Evolutionary conservation across 2,888 invertebrate species (phyloP), one percentile per base, ranked within the genome.

Genomic region (Limnephilus auricula): DNA sequence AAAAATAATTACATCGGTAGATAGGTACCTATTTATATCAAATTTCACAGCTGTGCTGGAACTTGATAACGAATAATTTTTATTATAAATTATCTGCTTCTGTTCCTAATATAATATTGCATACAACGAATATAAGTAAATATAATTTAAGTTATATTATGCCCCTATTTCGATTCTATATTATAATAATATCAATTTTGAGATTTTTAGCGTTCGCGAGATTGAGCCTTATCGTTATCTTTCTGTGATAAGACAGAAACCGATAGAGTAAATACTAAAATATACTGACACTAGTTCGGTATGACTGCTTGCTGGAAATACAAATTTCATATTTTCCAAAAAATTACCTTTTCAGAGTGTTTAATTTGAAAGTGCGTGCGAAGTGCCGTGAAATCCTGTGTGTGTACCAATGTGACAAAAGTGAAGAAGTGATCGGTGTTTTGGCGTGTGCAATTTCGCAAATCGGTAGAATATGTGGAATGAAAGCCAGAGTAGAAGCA

Each of bases 171-270:
- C 65, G 65, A 65, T 65, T 65, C 65, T 9, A n/a, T 65, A 65
- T n/a, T 25, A 65, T 65, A 65, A 65, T 65, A 65, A 65, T 65
- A 65, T 65, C 0, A 65, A 2, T 25, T 25, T 65, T n/a, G 65
- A 65, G 65, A 65, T 78, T 87, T 78, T 37, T 65, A 78, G 34
- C 78, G 78, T n/a, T 65, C 2, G 31, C 3, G 34, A 34, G 34
- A 78, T 34, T 12, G 78, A 88, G 78, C 78, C 87, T 88, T 88
- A 88, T 88, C 87, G 87, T 88, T 88, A 88, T 88, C 87, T 78
- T 32, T n/a, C 2, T 9, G 2, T 31, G 87, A 88, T 88, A 88
- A 88, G 79, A 88, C 87, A 34, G 25, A 31, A 79, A 32, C 79
- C 78, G 79, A 88, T 88, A 34, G 78, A 78, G 34, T 78, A 31